Evolutionary conservation across 2,797 vertebrate genomes (phyloP), one percentile per base, ranked within the genome.

Genomic region (Octomys mimax): DNA sequence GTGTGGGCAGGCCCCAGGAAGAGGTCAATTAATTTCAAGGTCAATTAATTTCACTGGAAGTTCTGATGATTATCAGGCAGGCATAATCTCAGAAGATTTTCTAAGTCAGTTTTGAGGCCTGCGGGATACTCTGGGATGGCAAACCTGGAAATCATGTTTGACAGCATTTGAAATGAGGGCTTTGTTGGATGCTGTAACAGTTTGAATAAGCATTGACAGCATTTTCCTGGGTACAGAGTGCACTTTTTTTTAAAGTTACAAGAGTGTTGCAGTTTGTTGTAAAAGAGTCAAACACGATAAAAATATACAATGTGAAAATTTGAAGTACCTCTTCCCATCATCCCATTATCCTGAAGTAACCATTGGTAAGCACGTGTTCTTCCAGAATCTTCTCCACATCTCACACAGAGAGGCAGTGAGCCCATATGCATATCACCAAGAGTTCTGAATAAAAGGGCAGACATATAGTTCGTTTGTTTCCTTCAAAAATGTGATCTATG

Each of bases 41-140:
- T 70, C 91, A 92, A 95, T 94, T 94, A 89, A 95, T 49, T 81
- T 85, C 93, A 91, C n/a, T 87, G 73, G 66, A 96, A 87, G 39
- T 82, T 97, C 87, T 91, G 88, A 87, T 86, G 62, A 52, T 82
- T 91, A 73, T 91, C 42, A 89, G 49, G 59, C 59, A 92, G 95
- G 84, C 46, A 89, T 31, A 78, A n/a, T 95, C 94, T 94, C 79
- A 87, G 84, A 95, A 93, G 88, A 92, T 92, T 95, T 97, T 77
- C 24, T 36, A 92, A 57, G 49, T 46, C 82, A 93, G 31, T 61
- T 84, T 95, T 89, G 86, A 94, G 42, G 42, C 46, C 87, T 91
- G 73, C 22, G 61, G 91, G 77, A 68, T 95, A 81, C 87, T 95
- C 54, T 87, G 0, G 70, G 94, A 96, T 82, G 84, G 57, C 92